These are phyloP conservation scores for Pherbina coryleti DNA, from an alignment of 2,888 invertebrate species.

Conservation along the genomic window DNA sequence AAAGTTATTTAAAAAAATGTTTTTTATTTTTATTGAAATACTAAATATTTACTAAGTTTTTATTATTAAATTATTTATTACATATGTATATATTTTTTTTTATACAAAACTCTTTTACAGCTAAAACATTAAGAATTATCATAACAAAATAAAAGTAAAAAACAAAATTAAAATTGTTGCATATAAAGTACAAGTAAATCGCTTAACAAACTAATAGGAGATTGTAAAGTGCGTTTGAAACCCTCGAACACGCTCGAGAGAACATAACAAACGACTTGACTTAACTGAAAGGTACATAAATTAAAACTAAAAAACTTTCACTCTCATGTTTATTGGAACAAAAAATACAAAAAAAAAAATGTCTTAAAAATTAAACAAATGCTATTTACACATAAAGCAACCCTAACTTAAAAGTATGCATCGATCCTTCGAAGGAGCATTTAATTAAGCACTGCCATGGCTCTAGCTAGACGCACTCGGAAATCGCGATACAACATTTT, in stretches of 20 bases:
- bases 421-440: background rate
- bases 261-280: background rate
- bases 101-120: background rate
- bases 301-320: conserved; percentile 16
- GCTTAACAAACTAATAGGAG: conserved; percentile 44
- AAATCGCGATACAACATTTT: conserved; percentile 79
- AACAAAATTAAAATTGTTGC: conserved; percentile 31
- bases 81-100: background rate
- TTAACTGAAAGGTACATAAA: conserved; percentile 23
- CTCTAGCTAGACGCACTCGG: conserved; percentile 77
- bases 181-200: conserved; percentile 17
- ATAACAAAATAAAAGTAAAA: conserved; percentile 39
- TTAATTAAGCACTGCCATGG: conserved; percentile 72
- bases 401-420: background rate
- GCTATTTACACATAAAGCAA: background rate
- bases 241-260: background rate
- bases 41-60: background rate
- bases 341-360: too few relatives aligned
- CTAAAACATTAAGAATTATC: conserved; percentile 13
- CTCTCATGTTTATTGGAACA: conserved; percentile 1
- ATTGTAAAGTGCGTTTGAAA: conserved; percentile 15
- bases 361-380: background rate
- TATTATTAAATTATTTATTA: background rate
- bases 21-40: background rate
- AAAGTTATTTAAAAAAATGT: background rate